Evolutionary conservation across 2,797 vertebrate species (phyloP).

Genomic region (Anolis apletophallus): DNA sequence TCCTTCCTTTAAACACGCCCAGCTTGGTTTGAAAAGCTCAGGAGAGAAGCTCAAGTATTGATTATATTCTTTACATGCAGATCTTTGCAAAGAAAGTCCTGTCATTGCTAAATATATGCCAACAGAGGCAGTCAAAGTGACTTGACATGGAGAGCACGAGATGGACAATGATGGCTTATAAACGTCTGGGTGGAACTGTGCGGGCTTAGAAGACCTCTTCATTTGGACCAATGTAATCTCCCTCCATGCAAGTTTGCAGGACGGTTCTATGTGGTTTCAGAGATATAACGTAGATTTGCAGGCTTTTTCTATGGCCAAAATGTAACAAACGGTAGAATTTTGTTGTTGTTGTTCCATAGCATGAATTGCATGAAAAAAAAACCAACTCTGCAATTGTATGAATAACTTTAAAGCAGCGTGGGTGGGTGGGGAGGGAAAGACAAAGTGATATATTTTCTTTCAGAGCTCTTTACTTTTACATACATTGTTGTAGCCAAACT

Average conservation of each 20-base stretch:
- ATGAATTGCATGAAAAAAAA: constrained; percentile 95
- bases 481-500: constrained; percentile 90
- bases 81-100: constrained; percentile 89
- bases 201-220: constrained; percentile 81
- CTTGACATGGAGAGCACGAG: constrained; percentile 83
- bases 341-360: constrained; percentile 85
- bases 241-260: constrained; percentile 83
- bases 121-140: constrained; percentile 88
- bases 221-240: constrained; percentile 82
- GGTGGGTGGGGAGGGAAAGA: constrained; percentile 67
- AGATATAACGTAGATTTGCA: constrained; percentile 81
- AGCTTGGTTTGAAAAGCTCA: constrained; percentile 78
- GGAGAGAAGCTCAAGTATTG: constrained; percentile 86
- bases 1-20: constrained; percentile 80
- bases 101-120: constrained; percentile 90
- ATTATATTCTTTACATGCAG: constrained; percentile 90
- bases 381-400: constrained; percentile 84
- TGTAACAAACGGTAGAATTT: constrained; percentile 82
- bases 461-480: constrained; percentile 91
- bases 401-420: constrained; percentile 77
- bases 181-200: constrained; percentile 84
- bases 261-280: constrained; percentile 79
- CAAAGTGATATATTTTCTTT: constrained; percentile 87
- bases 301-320: constrained; percentile 85
- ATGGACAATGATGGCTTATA: constrained; percentile 84